phyloP scores from a whole-genome alignment of 2,888 invertebrate species.

The Patella ulyssiponensis region DNA sequence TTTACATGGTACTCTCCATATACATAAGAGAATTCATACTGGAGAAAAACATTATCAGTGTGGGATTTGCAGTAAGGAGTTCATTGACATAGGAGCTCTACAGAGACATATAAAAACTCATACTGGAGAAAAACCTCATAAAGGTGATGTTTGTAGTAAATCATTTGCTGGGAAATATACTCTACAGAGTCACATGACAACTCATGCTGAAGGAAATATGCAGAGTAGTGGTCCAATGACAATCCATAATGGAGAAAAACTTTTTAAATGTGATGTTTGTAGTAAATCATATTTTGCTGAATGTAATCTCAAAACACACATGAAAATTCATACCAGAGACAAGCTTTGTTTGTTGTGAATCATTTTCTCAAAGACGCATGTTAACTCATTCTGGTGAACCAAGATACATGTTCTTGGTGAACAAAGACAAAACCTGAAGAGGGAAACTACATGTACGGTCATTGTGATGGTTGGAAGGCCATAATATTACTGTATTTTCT shows the following conservation, averaged over 20 bases:
- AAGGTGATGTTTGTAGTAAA: neutral
- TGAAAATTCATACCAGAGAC: neutral
- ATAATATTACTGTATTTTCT: too few species aligned
- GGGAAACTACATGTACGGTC: too few species aligned
- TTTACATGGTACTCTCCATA: too few species aligned
- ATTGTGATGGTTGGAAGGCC: too few species aligned
- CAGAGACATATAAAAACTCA: neutral
- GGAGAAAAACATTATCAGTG: neutral
- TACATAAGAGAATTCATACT: too few species aligned
- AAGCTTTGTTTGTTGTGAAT: too few species aligned
- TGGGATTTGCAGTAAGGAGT: neutral
- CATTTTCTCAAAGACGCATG: too few species aligned
- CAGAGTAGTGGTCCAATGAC: neutral
- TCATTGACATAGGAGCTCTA: neutral
- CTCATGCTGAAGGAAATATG: neutral
- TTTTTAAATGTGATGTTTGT: neutral
- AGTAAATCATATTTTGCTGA: neutral
- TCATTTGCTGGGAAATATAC: neutral
- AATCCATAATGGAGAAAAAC: neutral
- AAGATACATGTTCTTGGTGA: too few species aligned
- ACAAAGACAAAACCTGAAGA: too few species aligned
- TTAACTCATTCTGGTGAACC: too few species aligned
- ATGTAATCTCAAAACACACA: neutral
- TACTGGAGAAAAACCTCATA: neutral
- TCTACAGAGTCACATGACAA: neutral